Percentiles rank a stretch among this genome's conserved stretches.
These are phyloP conservation scores for Popillia japonica DNA, from an alignment of 1,140 invertebrate species.

Conservation along the genomic window DNA sequence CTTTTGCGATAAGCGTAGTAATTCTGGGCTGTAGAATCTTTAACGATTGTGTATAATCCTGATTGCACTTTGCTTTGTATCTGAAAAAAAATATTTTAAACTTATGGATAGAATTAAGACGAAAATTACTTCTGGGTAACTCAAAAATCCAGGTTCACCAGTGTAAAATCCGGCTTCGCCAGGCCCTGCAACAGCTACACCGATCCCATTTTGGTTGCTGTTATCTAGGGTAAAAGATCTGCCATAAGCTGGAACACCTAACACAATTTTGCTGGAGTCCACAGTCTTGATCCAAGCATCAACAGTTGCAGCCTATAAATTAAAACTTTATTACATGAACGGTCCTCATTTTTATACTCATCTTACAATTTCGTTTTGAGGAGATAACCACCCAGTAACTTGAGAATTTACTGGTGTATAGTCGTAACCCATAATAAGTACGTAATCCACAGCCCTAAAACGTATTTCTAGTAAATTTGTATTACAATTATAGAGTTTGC, in stretches of 20 bases:
- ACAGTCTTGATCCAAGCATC: slow-evolving; percentile 1
- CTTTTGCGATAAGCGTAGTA: slow-evolving; percentile 31
- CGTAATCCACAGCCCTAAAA: slow-evolving; percentile 25
- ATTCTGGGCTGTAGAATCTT: neutral
- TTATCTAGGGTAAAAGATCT: slow-evolving; percentile 66
- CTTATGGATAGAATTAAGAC: neutral
- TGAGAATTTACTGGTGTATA: neutral
- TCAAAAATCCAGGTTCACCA: slow-evolving; percentile 69
- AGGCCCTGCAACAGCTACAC: slow-evolving; percentile 59
- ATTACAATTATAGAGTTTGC: neutral
- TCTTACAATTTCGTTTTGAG: slow-evolving; percentile 20
- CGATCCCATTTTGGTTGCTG: slow-evolving; percentile 58
- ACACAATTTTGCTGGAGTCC: slow-evolving; percentile 65
- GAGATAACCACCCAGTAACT: neutral
- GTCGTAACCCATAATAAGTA: slow-evolving; percentile 32
- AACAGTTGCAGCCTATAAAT: slow-evolving; percentile 17
- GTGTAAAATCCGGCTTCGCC: slow-evolving; percentile 73
- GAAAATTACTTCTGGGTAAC: slow-evolving; percentile 68
- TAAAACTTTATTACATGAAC: neutral
- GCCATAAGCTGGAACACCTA: slow-evolving; percentile 72
- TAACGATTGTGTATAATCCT: neutral
- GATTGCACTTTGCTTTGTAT: slow-evolving; percentile 21
- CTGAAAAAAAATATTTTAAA: neutral
- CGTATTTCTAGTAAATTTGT: neutral
- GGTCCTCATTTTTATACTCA: neutral